Evolutionary conservation across 2,888 invertebrate genomes (phyloP).

Genomic region (Hartigia nigra): DNA sequence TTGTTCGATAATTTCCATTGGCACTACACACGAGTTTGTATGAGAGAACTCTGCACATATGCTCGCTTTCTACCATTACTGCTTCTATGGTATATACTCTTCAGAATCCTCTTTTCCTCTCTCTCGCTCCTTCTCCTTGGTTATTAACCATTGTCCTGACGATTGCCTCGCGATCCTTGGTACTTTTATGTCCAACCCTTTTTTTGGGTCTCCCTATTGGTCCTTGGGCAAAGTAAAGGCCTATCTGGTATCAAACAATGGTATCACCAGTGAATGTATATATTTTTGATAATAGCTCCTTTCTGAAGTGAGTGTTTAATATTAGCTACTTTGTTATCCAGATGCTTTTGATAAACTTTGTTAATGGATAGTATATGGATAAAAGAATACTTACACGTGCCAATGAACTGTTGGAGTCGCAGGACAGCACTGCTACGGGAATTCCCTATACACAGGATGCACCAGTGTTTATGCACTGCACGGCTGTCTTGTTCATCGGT

Average conservation of each 20-base stretch:
- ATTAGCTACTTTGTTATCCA: neutral
- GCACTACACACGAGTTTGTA: slow-evolving; percentile 32
- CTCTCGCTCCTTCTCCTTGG: slow-evolving; percentile 1
- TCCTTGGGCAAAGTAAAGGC: neutral
- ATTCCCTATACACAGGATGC: neutral
- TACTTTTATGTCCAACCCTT: neutral
- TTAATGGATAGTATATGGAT: neutral
- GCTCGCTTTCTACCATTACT: neutral
- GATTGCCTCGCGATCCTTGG: neutral
- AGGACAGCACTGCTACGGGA: neutral
- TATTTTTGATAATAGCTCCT: neutral
- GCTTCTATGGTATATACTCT: neutral
- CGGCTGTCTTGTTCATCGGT: neutral
- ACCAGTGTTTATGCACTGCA: neutral
- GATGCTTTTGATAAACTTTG: neutral
- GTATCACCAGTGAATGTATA: neutral
- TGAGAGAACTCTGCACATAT: neutral
- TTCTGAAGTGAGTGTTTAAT: neutral
- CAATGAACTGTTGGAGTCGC: neutral
- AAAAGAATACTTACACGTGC: neutral
- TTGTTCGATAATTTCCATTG: slow-evolving; percentile 63
- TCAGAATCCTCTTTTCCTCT: slow-evolving; percentile 2
- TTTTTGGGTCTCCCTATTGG: neutral
- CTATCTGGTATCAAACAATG: neutral
- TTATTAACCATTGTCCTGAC: neutral